phyloP scores from a whole-genome alignment of 2,888 invertebrate genomes.

The Aethes cnicana region DNA sequence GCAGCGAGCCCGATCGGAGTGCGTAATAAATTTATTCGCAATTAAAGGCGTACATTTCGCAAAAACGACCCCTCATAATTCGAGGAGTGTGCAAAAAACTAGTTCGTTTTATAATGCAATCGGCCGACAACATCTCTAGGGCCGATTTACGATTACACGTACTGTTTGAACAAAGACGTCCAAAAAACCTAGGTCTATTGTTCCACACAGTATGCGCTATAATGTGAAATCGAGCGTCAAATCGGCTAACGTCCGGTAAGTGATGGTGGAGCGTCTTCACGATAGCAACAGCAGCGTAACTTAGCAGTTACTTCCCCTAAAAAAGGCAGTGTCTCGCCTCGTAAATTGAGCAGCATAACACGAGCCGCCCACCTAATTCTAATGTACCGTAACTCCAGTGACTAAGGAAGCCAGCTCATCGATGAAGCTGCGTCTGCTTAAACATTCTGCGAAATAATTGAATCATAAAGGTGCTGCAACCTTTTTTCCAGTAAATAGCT shows the following conservation, averaged over 20 bases:
- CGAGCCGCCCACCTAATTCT: conserved; percentile 31
- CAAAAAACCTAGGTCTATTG: conserved; percentile 48
- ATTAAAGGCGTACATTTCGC: conserved; percentile 31
- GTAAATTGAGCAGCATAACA: conserved; percentile 40
- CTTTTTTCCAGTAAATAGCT: no score
- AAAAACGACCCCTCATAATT: conserved; percentile 35
- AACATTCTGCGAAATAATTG: not conserved
- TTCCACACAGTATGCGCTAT: conserved; percentile 46
- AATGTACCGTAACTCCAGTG: conserved; percentile 23
- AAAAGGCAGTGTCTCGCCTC: conserved; percentile 43
- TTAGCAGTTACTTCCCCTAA: conserved; percentile 45
- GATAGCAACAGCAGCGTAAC: conserved; percentile 55
- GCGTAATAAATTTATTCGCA: conserved; percentile 35
- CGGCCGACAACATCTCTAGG: conserved; percentile 37
- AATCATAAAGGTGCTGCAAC: no score
- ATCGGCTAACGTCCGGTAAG: conserved; percentile 41
- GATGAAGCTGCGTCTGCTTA: not conserved
- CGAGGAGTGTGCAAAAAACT: conserved; percentile 40
- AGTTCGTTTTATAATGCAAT: conserved; percentile 34
- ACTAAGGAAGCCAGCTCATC: not conserved
- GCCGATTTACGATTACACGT: conserved; percentile 42
- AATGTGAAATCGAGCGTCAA: conserved; percentile 46
- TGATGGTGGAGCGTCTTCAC: conserved; percentile 30
- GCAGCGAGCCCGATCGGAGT: conserved; percentile 37
- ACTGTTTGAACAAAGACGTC: conserved; percentile 43